A percentile compares a stretch with the other conserved stretches of the same genome.
phyloP scores from a whole-genome alignment of 2,797 vertebrate genomes.

The Acropternis orthonyx region DNA sequence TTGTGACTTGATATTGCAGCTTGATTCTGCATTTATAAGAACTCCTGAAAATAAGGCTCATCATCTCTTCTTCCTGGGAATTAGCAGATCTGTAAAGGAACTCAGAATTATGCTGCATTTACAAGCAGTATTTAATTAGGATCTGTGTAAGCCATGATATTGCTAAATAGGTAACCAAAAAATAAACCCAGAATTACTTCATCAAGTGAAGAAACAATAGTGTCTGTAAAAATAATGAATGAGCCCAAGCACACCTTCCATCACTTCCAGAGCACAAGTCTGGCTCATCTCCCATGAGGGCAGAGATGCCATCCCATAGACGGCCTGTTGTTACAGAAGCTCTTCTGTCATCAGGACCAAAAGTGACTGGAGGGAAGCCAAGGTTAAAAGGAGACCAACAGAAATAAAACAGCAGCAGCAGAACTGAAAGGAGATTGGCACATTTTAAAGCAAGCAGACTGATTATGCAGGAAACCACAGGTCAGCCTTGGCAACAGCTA shows the following conservation, averaged over 20 bases:
- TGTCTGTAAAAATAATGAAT: neutral
- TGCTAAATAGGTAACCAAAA: neutral
- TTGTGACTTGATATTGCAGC: neutral
- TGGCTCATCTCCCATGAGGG: neutral
- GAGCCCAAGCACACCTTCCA: neutral
- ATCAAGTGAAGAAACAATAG: neutral
- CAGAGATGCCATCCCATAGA: neutral
- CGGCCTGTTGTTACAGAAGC: neutral
- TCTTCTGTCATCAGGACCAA: neutral
- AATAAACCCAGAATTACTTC: neutral
- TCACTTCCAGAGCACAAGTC: neutral
- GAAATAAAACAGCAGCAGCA: conserved; percentile 23
- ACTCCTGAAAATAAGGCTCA: neutral
- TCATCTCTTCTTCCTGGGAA: neutral
- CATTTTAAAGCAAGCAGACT: neutral
- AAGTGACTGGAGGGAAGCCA: conserved; percentile 20
- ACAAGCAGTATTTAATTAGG: neutral
- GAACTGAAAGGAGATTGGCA: neutral
- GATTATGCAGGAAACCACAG: neutral
- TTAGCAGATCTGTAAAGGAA: neutral
- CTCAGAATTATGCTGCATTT: neutral
- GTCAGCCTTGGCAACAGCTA: neutral
- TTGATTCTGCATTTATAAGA: neutral
- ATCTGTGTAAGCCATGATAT: neutral
- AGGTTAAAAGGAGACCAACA: conserved; percentile 47